A percentile compares a stretch with the other conserved stretches of the same genome.
Conservation (phyloP, 2,888 invertebrate genomes). For the Pachymerium ferrugineum region DNA sequence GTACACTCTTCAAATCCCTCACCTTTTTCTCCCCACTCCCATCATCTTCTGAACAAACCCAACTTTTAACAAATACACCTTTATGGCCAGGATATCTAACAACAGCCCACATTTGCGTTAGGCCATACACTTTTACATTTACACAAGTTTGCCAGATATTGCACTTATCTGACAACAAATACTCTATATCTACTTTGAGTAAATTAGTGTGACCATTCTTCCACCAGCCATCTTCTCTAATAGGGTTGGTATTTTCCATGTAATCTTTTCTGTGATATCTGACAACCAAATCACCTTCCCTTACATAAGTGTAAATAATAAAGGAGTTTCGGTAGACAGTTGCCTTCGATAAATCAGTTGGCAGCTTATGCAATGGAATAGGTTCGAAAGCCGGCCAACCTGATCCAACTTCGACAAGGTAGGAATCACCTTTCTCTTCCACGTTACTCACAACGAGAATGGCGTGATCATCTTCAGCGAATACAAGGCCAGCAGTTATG, state of each 20-base stretch:
- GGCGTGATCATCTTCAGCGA: not conserved
- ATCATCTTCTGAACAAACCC: not conserved
- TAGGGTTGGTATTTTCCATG: not conserved
- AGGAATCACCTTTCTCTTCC: not conserved
- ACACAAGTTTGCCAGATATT: not conserved
- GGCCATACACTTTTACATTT: not conserved
- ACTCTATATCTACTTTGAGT: not conserved
- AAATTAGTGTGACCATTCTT: not conserved
- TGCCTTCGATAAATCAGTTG: not conserved
- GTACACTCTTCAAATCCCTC: not conserved
- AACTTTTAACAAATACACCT: not conserved
- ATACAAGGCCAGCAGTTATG: not conserved
- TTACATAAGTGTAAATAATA: not conserved
- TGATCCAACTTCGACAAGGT: slow-evolving; percentile 20
- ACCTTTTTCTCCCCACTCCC: not conserved
- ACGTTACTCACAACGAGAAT: not conserved
- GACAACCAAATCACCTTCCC: not conserved
- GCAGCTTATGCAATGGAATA: not conserved
- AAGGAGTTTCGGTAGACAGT: not conserved
- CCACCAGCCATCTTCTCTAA: not conserved
- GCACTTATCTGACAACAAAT: not conserved
- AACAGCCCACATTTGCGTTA: not conserved
- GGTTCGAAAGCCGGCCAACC: slow-evolving; percentile 15
- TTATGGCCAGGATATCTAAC: not conserved
- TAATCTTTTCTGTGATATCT: not conserved